These are phyloP conservation scores for Lithosia quadra DNA, from an alignment of 2,888 invertebrate genomes.

Conservation along the genomic window DNA sequence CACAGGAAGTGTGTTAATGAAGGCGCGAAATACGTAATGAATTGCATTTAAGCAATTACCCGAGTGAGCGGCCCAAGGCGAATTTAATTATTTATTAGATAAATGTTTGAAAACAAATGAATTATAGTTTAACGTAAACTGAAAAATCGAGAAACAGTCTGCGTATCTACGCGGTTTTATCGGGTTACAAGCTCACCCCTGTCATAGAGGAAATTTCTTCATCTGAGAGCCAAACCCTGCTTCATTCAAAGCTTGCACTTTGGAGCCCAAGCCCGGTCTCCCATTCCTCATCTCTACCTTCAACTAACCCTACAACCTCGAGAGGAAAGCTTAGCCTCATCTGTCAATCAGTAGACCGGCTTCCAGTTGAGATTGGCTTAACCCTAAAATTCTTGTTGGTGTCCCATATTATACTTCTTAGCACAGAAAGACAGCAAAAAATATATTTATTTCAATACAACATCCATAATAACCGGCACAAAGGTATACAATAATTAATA, in stretches of 20 bases:
- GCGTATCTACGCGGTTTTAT: no score
- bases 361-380: no score
- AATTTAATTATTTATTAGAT: constrained; percentile 50
- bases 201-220: not conserved
- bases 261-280: not conserved
- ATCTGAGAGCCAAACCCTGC: not conserved
- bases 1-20: constrained; percentile 70
- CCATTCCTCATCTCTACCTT: not conserved
- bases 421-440: no score
- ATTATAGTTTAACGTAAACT: not conserved
- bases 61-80: constrained; percentile 69
- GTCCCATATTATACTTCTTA: no score
- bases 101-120: constrained; percentile 23
- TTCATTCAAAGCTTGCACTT: not conserved
- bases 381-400: no score
- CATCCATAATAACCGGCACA: no score
- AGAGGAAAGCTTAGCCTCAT: no score
- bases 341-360: no score
- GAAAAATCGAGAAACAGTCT: not conserved
- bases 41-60: constrained; percentile 61
- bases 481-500: no score
- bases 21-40: constrained; percentile 60
- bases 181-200: not conserved
- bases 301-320: no score
- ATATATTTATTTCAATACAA: no score